Percentiles rank a stretch among this genome's conserved stretches.
These are phyloP conservation scores for Cotesia typhae DNA, from an alignment of 1,140 invertebrate genomes.

Conservation along the genomic window DNA sequence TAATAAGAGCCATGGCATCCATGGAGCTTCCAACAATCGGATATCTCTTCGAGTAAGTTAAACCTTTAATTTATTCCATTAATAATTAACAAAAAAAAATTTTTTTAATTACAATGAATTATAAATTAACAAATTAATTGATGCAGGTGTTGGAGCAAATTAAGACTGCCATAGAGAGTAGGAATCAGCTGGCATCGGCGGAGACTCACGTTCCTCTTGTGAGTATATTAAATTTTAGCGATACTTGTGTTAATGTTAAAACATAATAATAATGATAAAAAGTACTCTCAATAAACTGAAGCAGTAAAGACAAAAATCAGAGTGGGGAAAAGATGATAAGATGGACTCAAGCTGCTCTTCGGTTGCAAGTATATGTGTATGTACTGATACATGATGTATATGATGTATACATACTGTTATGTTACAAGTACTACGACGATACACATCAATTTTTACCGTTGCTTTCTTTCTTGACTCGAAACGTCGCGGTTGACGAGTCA, in stretches of 20 bases:
- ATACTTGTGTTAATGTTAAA: slow-evolving; percentile 21
- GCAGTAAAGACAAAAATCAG: background rate
- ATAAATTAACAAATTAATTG: slow-evolving; percentile 27
- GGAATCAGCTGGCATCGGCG: slow-evolving; percentile 57
- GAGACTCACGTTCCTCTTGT: slow-evolving; percentile 49
- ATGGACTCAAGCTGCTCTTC: background rate
- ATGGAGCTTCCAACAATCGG: slow-evolving; percentile 53
- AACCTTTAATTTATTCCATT: background rate
- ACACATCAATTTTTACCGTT: slow-evolving; percentile 19
- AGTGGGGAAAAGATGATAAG: background rate
- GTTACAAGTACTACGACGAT: background rate
- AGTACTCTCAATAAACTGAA: background rate
- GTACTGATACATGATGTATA: background rate
- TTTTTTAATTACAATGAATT: background rate
- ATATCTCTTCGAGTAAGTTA: slow-evolving; percentile 59
- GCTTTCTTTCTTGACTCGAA: slow-evolving; percentile 6
- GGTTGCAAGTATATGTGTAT: background rate
- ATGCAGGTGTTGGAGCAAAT: slow-evolving; percentile 63
- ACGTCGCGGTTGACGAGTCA: slow-evolving; percentile 12
- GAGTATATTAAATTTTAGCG: slow-evolving; percentile 39
- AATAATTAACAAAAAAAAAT: too few species aligned
- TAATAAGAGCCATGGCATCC: slow-evolving; percentile 53
- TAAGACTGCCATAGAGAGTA: slow-evolving; percentile 63
- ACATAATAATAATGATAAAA: slow-evolving; percentile 7
- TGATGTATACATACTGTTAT: background rate